phyloP scores from a whole-genome alignment of 2,797 vertebrate genomes.

The Acipenser oxyrinchus region DNA sequence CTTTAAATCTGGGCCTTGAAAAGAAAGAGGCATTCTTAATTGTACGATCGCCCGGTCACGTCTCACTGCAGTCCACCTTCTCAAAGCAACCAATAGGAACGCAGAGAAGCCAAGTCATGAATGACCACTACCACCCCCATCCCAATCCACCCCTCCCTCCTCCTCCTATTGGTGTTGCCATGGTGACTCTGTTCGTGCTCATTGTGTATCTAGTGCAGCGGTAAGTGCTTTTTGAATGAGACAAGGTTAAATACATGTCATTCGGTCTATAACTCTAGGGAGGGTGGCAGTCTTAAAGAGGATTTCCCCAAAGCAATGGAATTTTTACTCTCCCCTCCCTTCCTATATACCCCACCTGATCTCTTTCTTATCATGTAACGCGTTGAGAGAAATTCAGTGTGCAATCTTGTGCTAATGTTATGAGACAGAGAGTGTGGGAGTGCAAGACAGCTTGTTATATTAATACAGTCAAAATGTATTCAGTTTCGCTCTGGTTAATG shows the following conservation, averaged over 20 bases:
- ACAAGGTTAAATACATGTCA: conserved; percentile 23
- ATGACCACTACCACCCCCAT: neutral
- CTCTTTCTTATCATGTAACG: no score
- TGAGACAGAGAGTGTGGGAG: no score
- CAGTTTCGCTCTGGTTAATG: no score
- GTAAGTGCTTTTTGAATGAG: conserved; percentile 22
- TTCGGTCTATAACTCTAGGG: conserved; percentile 3
- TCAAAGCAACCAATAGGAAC: conserved; percentile 42
- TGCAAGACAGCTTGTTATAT: no score
- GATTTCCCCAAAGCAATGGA: no score
- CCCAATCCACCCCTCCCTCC: conserved; percentile 12
- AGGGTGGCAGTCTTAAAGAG: no score
- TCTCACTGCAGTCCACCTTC: conserved; percentile 56
- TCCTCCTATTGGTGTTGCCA: conserved; percentile 32
- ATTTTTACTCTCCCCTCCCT: no score
- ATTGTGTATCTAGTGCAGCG: conserved; percentile 24
- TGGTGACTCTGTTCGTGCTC: conserved; percentile 36
- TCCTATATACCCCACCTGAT: no score
- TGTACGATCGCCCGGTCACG: conserved; percentile 43
- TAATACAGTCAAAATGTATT: no score
- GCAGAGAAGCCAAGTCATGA: conserved; percentile 28
- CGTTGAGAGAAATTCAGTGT: no score
- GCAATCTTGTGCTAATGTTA: no score
- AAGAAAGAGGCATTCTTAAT: conserved; percentile 20
- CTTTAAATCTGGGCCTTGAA: neutral